These are phyloP conservation scores for Drosophila sechellia DNA, from an alignment of 1,140 invertebrate species.

Conservation along the genomic window DNA sequence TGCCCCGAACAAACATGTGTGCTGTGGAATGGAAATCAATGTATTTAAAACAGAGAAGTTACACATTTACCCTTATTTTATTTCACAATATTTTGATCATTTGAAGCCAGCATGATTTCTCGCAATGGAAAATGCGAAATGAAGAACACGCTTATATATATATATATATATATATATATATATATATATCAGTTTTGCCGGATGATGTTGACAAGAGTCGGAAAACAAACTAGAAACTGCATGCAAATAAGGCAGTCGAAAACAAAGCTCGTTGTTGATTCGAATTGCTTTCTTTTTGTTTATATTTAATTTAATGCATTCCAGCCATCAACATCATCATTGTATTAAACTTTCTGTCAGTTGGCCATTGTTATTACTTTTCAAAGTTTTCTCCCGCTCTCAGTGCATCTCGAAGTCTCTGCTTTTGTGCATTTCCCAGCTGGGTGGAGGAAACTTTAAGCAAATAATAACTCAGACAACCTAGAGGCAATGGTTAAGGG, in stretches of 20 bases:
- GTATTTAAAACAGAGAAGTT: background rate
- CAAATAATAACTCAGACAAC: constrained; percentile 29
- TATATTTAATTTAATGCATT: constrained; percentile 77
- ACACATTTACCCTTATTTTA: background rate
- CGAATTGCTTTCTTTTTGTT: constrained; percentile 60
- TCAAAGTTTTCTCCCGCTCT: constrained; percentile 37
- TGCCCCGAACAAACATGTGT: background rate
- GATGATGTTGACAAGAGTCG: constrained; percentile 68
- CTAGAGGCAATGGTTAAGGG: constrained; percentile 23
- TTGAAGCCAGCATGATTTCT: constrained; percentile 6
- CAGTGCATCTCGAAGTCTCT: constrained; percentile 1
- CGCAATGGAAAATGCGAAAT: constrained; percentile 4
- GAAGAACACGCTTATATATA: background rate
- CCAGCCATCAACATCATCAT: constrained; percentile 52
- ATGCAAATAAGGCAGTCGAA: constrained; percentile 61
- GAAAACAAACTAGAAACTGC: constrained; percentile 74
- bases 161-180: too few relatives aligned
- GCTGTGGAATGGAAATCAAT: background rate
- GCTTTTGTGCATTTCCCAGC: constrained; percentile 23
- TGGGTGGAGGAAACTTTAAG: constrained; percentile 21
- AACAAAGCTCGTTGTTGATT: constrained; percentile 38
- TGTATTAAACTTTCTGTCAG: constrained; percentile 56
- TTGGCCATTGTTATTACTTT: constrained; percentile 64
- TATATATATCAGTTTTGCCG: constrained; percentile 8
- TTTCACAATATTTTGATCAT: background rate